Conservation (phyloP, 2,888 invertebrate species). For the Taphrorychus bicolor region DNA sequence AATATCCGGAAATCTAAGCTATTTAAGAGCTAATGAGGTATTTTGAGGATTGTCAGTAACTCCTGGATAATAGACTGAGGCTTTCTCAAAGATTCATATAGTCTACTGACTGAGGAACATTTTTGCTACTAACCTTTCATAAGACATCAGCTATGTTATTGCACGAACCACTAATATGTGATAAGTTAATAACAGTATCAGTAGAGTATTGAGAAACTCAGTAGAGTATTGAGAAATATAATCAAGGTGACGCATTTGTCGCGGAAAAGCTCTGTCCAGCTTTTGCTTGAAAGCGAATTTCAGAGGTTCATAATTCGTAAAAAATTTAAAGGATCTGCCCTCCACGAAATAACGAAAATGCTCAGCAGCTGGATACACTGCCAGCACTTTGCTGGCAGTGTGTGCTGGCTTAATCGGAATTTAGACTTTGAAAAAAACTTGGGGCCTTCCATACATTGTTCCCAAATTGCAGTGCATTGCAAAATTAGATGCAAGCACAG, state of each 20-base stretch:
- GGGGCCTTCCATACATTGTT: conserved; percentile 30
- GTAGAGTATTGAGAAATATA: no score
- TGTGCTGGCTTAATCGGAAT: conserved; percentile 42
- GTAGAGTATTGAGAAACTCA: conserved; percentile 14
- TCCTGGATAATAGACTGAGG: background rate
- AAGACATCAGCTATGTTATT: background rate
- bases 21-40: background rate
- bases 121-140: background rate
- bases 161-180: conserved; percentile 2
- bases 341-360: conserved; percentile 56
- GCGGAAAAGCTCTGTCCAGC: conserved; percentile 40
- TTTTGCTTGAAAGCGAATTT: conserved; percentile 15
- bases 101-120: background rate
- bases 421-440: conserved; percentile 30
- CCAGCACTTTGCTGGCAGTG: conserved; percentile 57
- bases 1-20: background rate
- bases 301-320: conserved; percentile 54
- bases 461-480: conserved; percentile 29
- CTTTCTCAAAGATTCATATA: background rate
- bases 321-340: conserved; percentile 49
- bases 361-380: conserved; percentile 53
- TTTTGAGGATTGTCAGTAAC: background rate
- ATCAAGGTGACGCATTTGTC: conserved; percentile 15
- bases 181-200: no score
- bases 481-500: conserved; percentile 53